A percentile compares a stretch with the other conserved stretches of the same genome.
Evolutionary conservation across 2,888 invertebrate species (phyloP).

Genomic region (Dione juno): DNA sequence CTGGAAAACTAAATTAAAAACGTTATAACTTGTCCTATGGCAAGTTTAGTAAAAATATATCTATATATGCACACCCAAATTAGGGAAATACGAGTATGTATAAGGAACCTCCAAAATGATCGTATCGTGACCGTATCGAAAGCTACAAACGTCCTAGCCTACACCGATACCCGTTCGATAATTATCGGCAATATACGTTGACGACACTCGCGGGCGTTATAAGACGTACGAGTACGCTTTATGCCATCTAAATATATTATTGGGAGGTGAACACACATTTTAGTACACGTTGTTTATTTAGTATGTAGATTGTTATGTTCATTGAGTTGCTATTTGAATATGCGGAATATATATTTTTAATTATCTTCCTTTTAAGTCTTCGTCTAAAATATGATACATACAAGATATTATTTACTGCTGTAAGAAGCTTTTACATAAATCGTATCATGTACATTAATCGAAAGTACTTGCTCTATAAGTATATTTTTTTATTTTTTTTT

Average conservation of each 20-base stretch:
- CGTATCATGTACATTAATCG: no score
- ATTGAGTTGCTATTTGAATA: background rate
- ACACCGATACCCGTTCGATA: conserved; percentile 58
- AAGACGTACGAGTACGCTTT: conserved; percentile 51
- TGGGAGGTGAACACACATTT: conserved; percentile 56
- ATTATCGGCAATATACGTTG: conserved; percentile 59
- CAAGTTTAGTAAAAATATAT: no score
- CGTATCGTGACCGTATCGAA: conserved; percentile 51
- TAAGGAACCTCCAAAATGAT: no score
- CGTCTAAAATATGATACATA: background rate
- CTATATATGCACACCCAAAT: background rate
- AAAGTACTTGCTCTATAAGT: no score
- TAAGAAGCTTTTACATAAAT: no score
- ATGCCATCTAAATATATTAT: conserved; percentile 70
- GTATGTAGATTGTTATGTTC: conserved; percentile 11
- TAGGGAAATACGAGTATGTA: no score
- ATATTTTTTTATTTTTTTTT: no score
- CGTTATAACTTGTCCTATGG: no score
- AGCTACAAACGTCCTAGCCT: conserved; percentile 12
- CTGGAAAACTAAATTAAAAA: no score
- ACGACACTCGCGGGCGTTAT: conserved; percentile 70
- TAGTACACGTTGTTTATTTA: conserved; percentile 45
- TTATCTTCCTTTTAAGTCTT: background rate
- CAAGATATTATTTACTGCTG: no score
- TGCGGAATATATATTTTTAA: background rate